phyloP scores from a whole-genome alignment of 2,888 invertebrate species.

The Diadegma fenestrale region DNA sequence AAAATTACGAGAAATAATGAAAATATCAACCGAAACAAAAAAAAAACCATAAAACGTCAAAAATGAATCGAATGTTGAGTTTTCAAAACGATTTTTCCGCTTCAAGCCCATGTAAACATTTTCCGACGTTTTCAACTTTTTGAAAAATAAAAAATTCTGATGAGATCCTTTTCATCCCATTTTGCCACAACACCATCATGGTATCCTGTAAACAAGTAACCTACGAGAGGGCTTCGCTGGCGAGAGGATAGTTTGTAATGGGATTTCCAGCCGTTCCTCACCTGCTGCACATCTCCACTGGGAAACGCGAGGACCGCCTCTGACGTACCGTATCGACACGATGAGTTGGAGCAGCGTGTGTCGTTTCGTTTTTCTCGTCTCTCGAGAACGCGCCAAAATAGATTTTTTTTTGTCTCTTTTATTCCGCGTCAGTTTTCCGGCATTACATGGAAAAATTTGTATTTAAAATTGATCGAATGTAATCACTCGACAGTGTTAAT shows the following conservation, averaged over 20 bases:
- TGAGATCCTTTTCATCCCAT: conserved; percentile 10
- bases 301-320: conserved; percentile 53
- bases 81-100: too few species aligned
- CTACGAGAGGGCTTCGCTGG: conserved; percentile 66
- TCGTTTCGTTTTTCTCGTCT: conserved; percentile 25
- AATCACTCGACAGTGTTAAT: too few species aligned
- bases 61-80: neutral
- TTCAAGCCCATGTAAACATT: too few species aligned
- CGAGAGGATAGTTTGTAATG: conserved; percentile 82
- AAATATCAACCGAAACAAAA: neutral
- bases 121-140: neutral
- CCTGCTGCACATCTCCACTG: conserved; percentile 52
- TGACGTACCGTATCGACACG: conserved; percentile 56
- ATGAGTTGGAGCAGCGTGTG: conserved; percentile 15
- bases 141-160: neutral
- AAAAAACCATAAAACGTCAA: neutral
- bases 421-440: neutral
- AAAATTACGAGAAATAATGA: neutral
- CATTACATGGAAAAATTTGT: neutral
- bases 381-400: conserved; percentile 18
- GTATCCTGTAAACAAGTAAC: conserved; percentile 53
- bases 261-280: conserved; percentile 78
- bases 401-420: neutral
- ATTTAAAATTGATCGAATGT: neutral
- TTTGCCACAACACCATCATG: neutral